Base-by-base conservation (phyloP, 1,140 invertebrate genomes). In the Hypothenemus hampei region DNA sequence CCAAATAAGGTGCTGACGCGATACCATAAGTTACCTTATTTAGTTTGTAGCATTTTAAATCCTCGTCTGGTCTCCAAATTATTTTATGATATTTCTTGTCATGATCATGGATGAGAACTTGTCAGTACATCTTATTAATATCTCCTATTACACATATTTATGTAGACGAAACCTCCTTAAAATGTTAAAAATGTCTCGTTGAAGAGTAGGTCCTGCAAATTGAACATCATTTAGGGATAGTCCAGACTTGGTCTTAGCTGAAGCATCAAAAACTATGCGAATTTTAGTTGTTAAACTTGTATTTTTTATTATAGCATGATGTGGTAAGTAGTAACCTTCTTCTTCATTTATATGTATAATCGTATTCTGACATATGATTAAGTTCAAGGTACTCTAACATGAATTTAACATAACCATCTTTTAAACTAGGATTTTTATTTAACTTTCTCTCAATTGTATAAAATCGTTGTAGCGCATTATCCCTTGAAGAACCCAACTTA, bases 101-200 rank as follows among this genome's bases (percentile, higher is more conserved):
- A 29, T 29, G 6, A 7, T 29, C 26, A 29, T 29, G 26, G n/a
- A 29, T 29, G n/a, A 29, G 26, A 29, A 29, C n/a, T 29, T 29
- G 26, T 29, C 26, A n/a, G n/a, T 29, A 29, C 26, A 29, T 29
- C n/a, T 29, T 29, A 29, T 29, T 29, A 29, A 29, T 29, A n/a
- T 29, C 26, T 29, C 26, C 26, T 29, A n/a, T 29, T 29, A 36
- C 13, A 62, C 67, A 41, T 66, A 62, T 20, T 31, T 23, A 48
- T 70, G 61, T 1, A 19, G 24, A 10, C 71, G 35, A 56, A 68
- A 75, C 20, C 64, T 58, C 1, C 71, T 18, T 3, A 74, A 35
- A 23, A 72, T 68, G 7, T 61, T 57, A 53, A 69, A 54, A n/a
- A 73, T 46, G 44, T 73, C 67, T 35, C 44, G 66, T 55, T 62